Percentiles rank a stretch among this genome's conserved stretches.
Conservation (phyloP, 2,797 vertebrate genomes). For the Galago senegalensis region DNA sequence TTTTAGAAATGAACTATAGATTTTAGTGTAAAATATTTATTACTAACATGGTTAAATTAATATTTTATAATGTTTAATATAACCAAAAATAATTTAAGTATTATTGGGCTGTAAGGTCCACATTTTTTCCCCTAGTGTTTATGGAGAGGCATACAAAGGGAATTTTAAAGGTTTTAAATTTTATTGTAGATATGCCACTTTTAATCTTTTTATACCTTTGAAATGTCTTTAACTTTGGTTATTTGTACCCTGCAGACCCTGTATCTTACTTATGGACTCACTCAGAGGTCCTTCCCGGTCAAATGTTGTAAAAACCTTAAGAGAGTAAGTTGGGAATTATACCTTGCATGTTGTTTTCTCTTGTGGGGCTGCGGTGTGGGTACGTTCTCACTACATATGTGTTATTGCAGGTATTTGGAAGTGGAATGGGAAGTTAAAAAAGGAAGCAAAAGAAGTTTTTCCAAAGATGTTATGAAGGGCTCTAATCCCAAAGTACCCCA, state of each 20-base stretch:
- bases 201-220: constrained; percentile 38
- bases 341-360: background rate
- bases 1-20: constrained; percentile 24
- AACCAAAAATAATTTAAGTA: background rate
- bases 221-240: constrained; percentile 56
- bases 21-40: background rate
- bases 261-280: constrained; percentile 99
- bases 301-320: constrained; percentile 96
- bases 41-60: constrained; percentile 45
- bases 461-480: constrained; percentile 97
- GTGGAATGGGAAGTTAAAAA: constrained; percentile 98
- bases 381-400: constrained; percentile 56
- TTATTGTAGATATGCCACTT: constrained; percentile 13
- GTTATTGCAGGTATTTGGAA: constrained; percentile 94
- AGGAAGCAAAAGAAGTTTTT: constrained; percentile 94
- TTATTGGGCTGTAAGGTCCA: background rate
- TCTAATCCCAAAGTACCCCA: constrained; percentile 98
- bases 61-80: constrained; percentile 23
- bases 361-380: background rate
- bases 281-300: constrained; percentile 96
- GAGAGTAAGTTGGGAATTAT: constrained; percentile 94
- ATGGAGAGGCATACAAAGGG: constrained; percentile 32
- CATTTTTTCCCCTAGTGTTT: background rate
- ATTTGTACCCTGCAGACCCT: constrained; percentile 92
- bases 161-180: constrained; percentile 56